These are phyloP conservation scores for Agrilus mali DNA, from an alignment of 2,888 invertebrate genomes.

Conservation along the genomic window DNA sequence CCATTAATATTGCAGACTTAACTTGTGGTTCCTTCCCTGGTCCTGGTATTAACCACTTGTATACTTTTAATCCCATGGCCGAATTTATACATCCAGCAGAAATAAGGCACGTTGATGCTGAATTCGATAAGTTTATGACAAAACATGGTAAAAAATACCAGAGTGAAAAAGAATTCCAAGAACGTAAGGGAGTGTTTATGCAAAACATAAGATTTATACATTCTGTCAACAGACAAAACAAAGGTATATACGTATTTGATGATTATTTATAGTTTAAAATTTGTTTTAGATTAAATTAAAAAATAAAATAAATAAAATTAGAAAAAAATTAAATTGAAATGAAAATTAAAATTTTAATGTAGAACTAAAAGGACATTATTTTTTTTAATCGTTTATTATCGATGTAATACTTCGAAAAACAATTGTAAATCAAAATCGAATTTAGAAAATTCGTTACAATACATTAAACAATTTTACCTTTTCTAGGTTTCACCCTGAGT, in stretches of 20 bases:
- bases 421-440: too few relatives aligned
- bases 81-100: slow-evolving; percentile 69
- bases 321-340: background rate
- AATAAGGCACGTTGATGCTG: slow-evolving; percentile 57
- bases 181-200: slow-evolving; percentile 65
- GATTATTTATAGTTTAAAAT: background rate
- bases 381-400: too few relatives aligned
- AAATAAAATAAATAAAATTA: too few relatives aligned
- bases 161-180: slow-evolving; percentile 49
- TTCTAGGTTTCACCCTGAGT: slow-evolving; percentile 50
- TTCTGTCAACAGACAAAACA: slow-evolving; percentile 27
- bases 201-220: slow-evolving; percentile 65
- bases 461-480: slow-evolving; percentile 54
- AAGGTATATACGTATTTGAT: slow-evolving; percentile 21
- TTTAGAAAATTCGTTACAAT: too few relatives aligned
- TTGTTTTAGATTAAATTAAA: too few relatives aligned
- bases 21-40: slow-evolving; percentile 75
- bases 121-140: slow-evolving; percentile 62
- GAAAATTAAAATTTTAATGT: too few relatives aligned
- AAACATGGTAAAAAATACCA: slow-evolving; percentile 60
- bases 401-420: too few relatives aligned
- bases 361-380: too few relatives aligned
- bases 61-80: slow-evolving; percentile 86
- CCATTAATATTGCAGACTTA: slow-evolving; percentile 38
- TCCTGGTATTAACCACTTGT: slow-evolving; percentile 62